These are phyloP conservation scores for Drosophila chauvacae DNA, from an alignment of 1,140 invertebrate species.

Conservation along the genomic window DNA sequence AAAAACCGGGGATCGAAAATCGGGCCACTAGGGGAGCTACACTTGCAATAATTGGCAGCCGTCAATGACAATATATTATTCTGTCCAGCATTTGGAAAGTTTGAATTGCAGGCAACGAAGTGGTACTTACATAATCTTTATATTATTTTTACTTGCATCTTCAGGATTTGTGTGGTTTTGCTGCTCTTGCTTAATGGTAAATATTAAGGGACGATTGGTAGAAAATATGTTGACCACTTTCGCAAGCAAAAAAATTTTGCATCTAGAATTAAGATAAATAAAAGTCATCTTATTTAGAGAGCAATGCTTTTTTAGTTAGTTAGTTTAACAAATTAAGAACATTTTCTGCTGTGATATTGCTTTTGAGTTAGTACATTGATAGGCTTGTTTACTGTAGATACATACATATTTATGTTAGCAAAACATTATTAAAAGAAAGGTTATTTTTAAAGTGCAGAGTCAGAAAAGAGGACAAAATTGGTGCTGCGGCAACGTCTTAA, in stretches of 20 bases:
- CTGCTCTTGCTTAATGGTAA: no score
- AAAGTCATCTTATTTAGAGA: no score
- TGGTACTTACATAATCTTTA: not conserved
- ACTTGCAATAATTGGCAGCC: slow-evolving; percentile 12
- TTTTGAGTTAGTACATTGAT: not conserved
- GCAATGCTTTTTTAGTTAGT: no score
- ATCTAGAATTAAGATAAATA: no score
- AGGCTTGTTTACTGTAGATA: not conserved
- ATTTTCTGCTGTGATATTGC: not conserved
- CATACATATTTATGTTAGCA: not conserved
- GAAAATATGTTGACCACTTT: no score
- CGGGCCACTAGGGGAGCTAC: slow-evolving; percentile 1
- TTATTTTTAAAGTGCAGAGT: slow-evolving; percentile 5
- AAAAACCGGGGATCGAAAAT: not conserved
- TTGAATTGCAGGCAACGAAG: not conserved
- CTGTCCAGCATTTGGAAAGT: no score
- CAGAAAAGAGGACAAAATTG: not conserved
- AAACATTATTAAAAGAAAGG: not conserved
- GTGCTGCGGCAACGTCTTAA: not conserved
- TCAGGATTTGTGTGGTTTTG: no score
- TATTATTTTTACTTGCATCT: not conserved
- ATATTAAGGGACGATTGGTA: no score
- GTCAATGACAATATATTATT: not conserved
- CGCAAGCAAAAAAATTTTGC: no score
- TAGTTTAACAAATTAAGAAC: not conserved